Percentiles rank a stretch among this genome's conserved stretches.
These are phyloP conservation scores for Drosophila simulans DNA, from an alignment of 1,140 invertebrate genomes.

Conservation along the genomic window DNA sequence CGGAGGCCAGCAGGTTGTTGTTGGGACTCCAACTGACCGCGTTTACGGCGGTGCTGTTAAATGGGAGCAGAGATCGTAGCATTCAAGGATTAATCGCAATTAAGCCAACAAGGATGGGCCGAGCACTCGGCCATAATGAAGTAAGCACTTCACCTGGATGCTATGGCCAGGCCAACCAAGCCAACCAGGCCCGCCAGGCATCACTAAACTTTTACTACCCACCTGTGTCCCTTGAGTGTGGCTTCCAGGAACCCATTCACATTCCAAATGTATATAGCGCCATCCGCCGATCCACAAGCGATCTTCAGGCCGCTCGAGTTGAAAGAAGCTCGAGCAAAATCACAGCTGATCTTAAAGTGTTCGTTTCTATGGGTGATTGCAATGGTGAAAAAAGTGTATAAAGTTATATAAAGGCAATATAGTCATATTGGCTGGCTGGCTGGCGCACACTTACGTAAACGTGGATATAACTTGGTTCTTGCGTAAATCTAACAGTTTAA, in stretches of 20 bases:
- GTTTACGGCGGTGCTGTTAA: conserved; percentile 91
- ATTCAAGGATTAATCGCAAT: neutral
- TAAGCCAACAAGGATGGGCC: neutral
- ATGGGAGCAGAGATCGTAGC: conserved; percentile 8
- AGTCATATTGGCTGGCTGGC: accelerated
- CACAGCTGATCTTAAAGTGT: conserved; percentile 97
- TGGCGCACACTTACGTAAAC: conserved; percentile 89
- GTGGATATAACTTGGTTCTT: conserved; percentile 96
- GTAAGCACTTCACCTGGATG: neutral
- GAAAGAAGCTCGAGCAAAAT: conserved; percentile 96
- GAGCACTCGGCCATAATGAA: neutral
- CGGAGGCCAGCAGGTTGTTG: conserved; percentile 93
- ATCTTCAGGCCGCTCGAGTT: conserved; percentile 95
- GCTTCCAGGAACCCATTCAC: conserved; percentile 91
- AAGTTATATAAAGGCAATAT: neutral
- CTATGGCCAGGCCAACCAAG: too few relatives aligned
- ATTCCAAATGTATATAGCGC: conserved; percentile 96
- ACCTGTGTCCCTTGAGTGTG: conserved; percentile 95
- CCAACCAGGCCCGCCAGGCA: too few relatives aligned
- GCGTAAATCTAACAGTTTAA: conserved; percentile 96
- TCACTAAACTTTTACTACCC: conserved; percentile 84
- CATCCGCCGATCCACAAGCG: conserved; percentile 95
- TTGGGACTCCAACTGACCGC: conserved; percentile 97
- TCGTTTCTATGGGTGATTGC: conserved; percentile 89
- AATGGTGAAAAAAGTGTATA: neutral